A percentile compares a stretch with the other conserved stretches of the same genome.
Evolutionary conservation across 2,797 vertebrate genomes (phyloP).

Genomic region (Acanthornis magna): DNA sequence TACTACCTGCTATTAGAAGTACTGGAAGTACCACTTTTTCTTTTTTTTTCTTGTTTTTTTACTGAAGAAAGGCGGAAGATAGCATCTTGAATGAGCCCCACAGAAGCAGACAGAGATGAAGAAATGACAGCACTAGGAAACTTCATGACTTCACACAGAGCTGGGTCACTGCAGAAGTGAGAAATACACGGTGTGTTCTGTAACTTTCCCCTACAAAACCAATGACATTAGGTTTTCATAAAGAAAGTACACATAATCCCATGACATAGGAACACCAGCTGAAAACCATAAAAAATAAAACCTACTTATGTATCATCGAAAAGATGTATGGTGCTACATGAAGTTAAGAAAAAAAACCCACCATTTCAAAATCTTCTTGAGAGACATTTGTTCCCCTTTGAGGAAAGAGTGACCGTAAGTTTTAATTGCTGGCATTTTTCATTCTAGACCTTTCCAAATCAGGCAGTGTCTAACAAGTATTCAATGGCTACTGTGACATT

Average conservation of each 20-base stretch:
- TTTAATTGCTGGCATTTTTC: not conserved
- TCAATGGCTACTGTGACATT: not conserved
- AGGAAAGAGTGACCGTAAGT: rapidly evolving
- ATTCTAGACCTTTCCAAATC: not conserved
- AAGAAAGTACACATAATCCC: not conserved
- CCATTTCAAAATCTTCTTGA: not conserved
- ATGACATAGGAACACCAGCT: not conserved
- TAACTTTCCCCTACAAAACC: not conserved
- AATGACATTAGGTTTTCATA: not conserved
- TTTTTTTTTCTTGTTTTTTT: not conserved
- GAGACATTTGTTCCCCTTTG: not conserved
- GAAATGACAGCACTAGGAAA: not conserved
- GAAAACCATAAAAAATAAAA: not conserved
- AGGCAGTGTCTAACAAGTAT: not conserved
- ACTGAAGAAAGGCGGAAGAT: not conserved
- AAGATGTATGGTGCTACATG: not conserved
- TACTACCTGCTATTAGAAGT: not conserved
- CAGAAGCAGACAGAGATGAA: not conserved
- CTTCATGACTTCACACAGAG: not conserved
- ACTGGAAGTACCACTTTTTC: not conserved
- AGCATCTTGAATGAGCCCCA: not conserved
- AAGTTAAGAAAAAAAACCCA: not conserved
- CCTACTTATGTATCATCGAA: not conserved
- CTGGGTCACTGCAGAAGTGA: not conserved
- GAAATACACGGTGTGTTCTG: not conserved